These are phyloP conservation scores for Lagenorhynchus albirostris DNA, from an alignment of 2,113 vertebrate genomes.

Conservation along the genomic window DNA sequence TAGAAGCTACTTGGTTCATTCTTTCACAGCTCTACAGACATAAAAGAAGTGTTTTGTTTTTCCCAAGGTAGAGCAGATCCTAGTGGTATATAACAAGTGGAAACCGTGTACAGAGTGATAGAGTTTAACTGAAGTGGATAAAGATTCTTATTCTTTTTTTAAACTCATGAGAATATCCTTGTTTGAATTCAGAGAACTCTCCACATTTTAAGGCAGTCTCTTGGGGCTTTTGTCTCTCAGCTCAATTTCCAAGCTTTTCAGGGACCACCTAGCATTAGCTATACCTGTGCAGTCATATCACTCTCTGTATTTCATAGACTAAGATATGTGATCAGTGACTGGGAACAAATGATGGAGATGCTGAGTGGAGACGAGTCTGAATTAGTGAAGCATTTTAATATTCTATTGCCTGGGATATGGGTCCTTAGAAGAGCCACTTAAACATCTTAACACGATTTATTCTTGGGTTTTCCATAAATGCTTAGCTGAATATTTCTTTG, in stretches of 20 bases:
- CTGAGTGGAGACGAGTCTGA: background rate
- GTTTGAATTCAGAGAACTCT: conserved; percentile 37
- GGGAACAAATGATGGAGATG: background rate
- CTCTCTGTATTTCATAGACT: background rate
- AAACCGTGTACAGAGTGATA: background rate
- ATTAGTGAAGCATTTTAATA: conserved; percentile 14
- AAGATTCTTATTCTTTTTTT: background rate
- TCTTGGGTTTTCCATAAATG: background rate
- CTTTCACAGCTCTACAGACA: conserved; percentile 18
- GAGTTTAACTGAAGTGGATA: conserved; percentile 29
- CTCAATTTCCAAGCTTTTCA: conserved; percentile 3
- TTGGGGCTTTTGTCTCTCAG: background rate
- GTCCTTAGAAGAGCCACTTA: background rate
- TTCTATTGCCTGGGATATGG: background rate
- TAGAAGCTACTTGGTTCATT: conserved; percentile 38
- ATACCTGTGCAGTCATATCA: background rate
- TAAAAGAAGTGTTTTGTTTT: background rate
- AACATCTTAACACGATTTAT: background rate
- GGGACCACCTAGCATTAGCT: conserved; percentile 21
- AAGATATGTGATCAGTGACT: background rate
- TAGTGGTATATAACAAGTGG: conserved; percentile 37
- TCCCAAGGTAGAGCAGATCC: background rate
- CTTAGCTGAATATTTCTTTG: background rate
- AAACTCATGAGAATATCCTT: background rate
- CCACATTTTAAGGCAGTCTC: background rate